Evolutionary conservation across 2,888 invertebrate species (phyloP).

Genomic region (Leucophora obtusa): DNA sequence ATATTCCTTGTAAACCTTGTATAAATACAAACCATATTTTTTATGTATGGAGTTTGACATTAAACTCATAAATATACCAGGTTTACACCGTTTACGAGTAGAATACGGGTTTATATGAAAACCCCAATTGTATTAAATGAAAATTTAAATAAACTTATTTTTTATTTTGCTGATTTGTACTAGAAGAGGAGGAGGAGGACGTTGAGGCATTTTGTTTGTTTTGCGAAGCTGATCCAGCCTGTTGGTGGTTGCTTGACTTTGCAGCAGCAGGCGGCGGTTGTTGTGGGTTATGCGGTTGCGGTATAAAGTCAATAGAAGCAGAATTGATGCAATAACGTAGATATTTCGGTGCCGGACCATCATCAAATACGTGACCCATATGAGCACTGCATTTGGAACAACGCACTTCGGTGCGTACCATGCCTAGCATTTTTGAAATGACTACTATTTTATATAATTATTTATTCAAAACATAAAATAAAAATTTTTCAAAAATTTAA

Average conservation of each 20-base stretch:
- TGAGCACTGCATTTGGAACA: conserved; percentile 96
- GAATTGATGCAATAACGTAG: conserved; percentile 98
- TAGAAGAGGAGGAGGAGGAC: background rate
- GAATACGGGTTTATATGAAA: no score
- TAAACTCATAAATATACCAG: no score
- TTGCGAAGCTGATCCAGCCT: conserved; percentile 53
- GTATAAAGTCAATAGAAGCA: conserved; percentile 80
- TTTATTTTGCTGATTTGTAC: conserved; percentile 55
- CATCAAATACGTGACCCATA: conserved; percentile 97
- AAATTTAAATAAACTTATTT: conserved; percentile 47
- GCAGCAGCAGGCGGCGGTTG: conserved; percentile 46
- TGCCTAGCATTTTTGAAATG: conserved; percentile 84
- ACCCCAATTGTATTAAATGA: no score
- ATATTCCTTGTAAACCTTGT: no score
- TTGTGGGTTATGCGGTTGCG: conserved; percentile 64
- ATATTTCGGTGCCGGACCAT: conserved; percentile 95
- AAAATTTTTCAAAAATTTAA: conserved; percentile 63
- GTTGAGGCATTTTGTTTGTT: conserved; percentile 42
- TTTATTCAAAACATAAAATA: conserved; percentile 64
- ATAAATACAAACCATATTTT: no score
- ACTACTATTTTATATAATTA: conserved; percentile 80
- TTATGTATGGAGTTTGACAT: no score
- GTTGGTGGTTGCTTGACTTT: conserved; percentile 40
- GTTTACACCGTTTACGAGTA: no score
- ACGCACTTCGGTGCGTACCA: conserved; percentile 96